Evolutionary conservation across 2,113 vertebrate species (phyloP).

Genomic region (Eubucco bourcierii): DNA sequence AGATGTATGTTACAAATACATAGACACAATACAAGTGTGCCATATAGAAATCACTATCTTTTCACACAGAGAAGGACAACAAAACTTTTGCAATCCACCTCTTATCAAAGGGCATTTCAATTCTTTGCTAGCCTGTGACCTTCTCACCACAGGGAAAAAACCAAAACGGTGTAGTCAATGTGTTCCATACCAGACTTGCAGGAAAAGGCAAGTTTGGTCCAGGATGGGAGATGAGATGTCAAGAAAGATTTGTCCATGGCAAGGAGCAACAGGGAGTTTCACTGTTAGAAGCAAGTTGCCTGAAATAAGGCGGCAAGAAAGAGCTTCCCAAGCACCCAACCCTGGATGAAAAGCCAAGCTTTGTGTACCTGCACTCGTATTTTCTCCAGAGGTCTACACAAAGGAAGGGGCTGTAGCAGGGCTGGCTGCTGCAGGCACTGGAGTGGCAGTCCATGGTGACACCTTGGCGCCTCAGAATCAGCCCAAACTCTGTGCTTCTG

Average conservation of each 20-base stretch:
- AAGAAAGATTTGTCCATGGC: background rate
- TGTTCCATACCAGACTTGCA: background rate
- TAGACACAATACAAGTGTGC: background rate
- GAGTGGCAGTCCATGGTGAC: conserved; percentile 82
- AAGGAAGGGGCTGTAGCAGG: conserved; percentile 81
- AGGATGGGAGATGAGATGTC: background rate
- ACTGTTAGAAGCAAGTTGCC: background rate
- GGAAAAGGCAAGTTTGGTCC: background rate
- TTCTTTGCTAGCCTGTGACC: background rate
- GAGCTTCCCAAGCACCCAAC: background rate
- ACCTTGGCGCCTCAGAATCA: conserved; percentile 75
- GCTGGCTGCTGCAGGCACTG: conserved; percentile 80
- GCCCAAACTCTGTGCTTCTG: conserved; percentile 71
- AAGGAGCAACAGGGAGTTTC: background rate
- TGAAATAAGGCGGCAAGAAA: background rate
- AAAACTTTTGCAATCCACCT: background rate
- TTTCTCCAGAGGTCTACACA: conserved; percentile 91
- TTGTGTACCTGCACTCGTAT: conserved; percentile 85
- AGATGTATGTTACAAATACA: background rate
- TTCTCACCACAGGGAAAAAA: background rate
- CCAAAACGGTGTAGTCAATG: background rate
- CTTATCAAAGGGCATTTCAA: background rate
- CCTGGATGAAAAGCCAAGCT: background rate
- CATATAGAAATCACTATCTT: background rate
- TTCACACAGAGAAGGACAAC: background rate